Evolutionary conservation across 2,113 vertebrate species (phyloP).

Genomic region (Pseudorhombus dupliciocellatus): DNA sequence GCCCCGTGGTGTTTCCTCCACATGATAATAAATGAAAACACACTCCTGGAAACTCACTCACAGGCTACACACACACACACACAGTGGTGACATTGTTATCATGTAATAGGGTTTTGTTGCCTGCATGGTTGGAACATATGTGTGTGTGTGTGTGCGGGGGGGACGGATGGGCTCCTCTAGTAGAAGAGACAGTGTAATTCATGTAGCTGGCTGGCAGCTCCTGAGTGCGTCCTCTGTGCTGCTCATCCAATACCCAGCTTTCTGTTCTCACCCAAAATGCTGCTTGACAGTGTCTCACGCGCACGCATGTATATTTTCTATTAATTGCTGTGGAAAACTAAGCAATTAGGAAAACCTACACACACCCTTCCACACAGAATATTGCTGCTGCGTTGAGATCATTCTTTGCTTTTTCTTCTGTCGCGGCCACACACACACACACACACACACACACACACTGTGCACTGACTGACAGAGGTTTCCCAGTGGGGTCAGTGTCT

Average conservation of each 20-base stretch:
- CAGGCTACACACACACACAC: constrained; percentile 2
- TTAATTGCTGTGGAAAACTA: constrained; percentile 4
- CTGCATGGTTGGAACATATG: constrained; percentile 34
- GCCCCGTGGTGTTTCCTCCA: not conserved
- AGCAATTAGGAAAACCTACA: constrained; percentile 35
- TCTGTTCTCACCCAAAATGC: constrained; percentile 46
- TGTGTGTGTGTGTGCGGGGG: constrained; percentile 29
- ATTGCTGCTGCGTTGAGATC: constrained; percentile 12
- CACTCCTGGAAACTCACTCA: constrained; percentile 22
- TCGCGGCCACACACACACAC: not conserved
- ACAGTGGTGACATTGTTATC: constrained; percentile 28
- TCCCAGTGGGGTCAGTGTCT: constrained; percentile 63
- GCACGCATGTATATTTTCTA: constrained; percentile 1
- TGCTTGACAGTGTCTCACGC: constrained; percentile 19
- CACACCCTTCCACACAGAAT: constrained; percentile 16
- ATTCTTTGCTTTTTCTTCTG: constrained; percentile 3
- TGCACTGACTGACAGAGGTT: constrained; percentile 60
- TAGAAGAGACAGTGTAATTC: constrained; percentile 69
- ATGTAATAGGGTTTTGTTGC: constrained; percentile 22
- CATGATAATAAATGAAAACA: constrained; percentile 7
- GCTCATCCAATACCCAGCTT: constrained; percentile 46
- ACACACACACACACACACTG: constrained; percentile 1
- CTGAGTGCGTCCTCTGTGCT: constrained; percentile 57
- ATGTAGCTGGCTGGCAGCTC: constrained; percentile 54
- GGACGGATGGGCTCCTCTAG: constrained; percentile 61